Evolutionary conservation across 2,113 vertebrate species (phyloP), one percentile per base, ranked within the genome.

Genomic region (Menidia beryllina): DNA sequence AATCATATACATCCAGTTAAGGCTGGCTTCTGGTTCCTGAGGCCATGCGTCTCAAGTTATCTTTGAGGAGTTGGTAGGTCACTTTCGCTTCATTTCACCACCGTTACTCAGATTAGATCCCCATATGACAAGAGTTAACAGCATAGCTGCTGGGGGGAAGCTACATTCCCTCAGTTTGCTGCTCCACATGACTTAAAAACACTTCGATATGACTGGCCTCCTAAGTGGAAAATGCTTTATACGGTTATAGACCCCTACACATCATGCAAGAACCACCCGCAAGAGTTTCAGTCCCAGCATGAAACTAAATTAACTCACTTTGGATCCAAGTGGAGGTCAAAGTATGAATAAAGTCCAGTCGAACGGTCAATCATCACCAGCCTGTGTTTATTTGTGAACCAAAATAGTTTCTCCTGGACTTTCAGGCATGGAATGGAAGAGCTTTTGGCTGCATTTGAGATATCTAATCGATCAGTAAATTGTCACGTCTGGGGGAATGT

Each of bases 91-190:
- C 9, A 75, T 76, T 71, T 72, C 72, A 70, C 65, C 51, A 63
- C 61, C 69, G 70, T 73, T 66, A 43, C 53, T 69, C 24, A 53
- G 75, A 80, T 83, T 64, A 77, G 73, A 83, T 52, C 30, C 30
- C 36, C 56, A 25, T 12, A 21, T 69, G 62, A 72, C 62, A 64
- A 24, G 0, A 61, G 58, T 4, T 45, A 54, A 41, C 51, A 26
- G 24, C 26, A 2, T 0, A 21, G 21, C 51, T 63, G 45, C 66
- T 51, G 39, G 67, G 26, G 48, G 52, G n/a, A 34, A 47, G 48
- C 59, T 45, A 30, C 58, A 72, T 72, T 77, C 52, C 45, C 65
- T 62, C 45, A 47, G 25, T 56, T n/a, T 64, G 58, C 52, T 34
- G 56, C 45, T 57, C 54, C 56, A 7, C 38, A 70, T 41, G 48